Evolutionary conservation across 2,888 invertebrate species (phyloP).

Genomic region (Acheta domesticus): DNA sequence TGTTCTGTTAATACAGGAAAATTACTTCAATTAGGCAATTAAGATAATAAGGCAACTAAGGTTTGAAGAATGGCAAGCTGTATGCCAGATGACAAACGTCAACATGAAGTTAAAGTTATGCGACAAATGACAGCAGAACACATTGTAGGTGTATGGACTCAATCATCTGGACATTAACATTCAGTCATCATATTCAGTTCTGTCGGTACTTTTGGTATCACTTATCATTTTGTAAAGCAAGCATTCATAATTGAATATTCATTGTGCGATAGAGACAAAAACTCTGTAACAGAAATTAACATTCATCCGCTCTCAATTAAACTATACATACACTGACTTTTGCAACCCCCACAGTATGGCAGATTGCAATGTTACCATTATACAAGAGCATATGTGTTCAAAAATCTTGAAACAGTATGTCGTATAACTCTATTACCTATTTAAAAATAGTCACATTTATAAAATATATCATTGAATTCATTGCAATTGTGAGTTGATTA

Average conservation of each 20-base stretch:
- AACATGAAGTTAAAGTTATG: background rate
- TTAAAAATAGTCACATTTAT: conserved; percentile 11
- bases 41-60: conserved; percentile 11
- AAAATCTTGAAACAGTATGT: background rate
- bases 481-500: background rate
- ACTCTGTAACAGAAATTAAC: background rate
- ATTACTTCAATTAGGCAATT: background rate
- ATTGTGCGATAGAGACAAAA: conserved; percentile 5
- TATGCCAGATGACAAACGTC: background rate
- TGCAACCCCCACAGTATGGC: background rate
- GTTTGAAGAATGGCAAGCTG: background rate
- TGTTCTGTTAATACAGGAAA: conserved; percentile 1
- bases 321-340: background rate
- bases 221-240: background rate
- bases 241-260: background rate
- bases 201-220: background rate
- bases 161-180: background rate
- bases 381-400: background rate
- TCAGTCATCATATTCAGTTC: conserved; percentile 8
- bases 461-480: conserved; percentile 1
- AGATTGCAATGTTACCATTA: background rate
- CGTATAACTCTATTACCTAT: background rate
- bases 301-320: background rate
- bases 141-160: background rate
- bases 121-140: conserved; percentile 18